These are phyloP conservation scores for Plestiodon gilberti DNA, from an alignment of 2,113 vertebrate genomes.

Conservation along the genomic window DNA sequence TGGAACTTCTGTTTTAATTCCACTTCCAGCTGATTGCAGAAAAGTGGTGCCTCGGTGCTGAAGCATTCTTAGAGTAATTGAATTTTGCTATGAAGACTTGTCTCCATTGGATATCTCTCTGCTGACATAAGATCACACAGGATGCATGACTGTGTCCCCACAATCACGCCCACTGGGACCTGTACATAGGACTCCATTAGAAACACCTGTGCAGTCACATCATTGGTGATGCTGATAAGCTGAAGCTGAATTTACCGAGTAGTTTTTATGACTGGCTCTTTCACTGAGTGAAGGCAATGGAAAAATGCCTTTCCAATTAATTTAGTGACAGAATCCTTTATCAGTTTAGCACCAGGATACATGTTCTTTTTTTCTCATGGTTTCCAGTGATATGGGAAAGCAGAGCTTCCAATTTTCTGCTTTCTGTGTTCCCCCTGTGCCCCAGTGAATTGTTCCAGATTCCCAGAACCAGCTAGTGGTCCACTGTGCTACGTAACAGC, in stretches of 20 bases:
- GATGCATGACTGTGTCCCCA: too few relatives aligned
- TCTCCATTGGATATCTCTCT: not conserved
- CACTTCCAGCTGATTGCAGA: too few relatives aligned
- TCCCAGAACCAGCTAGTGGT: not conserved
- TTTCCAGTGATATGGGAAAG: not conserved
- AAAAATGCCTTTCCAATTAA: constrained; percentile 45
- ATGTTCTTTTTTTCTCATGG: constrained; percentile 16
- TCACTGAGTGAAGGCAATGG: constrained; percentile 19
- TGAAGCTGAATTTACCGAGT: constrained; percentile 10
- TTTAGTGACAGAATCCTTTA: not conserved
- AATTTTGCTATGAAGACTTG: not conserved
- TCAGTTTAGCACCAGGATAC: not conserved
- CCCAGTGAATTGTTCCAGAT: not conserved
- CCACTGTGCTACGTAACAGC: not conserved
- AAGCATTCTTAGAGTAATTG: not conserved
- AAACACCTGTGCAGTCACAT: constrained; percentile 24
- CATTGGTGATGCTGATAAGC: constrained; percentile 19
- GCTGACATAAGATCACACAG: not conserved
- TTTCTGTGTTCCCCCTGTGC: not conserved
- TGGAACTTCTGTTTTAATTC: too few relatives aligned
- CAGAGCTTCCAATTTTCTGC: not conserved
- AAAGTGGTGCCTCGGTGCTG: too few relatives aligned
- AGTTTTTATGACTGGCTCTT: constrained; percentile 35
- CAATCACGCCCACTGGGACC: not conserved
- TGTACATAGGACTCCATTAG: constrained; percentile 12